These are phyloP conservation scores for Burhinus bistriatus DNA, from an alignment of 2,113 vertebrate species.

Conservation along the genomic window DNA sequence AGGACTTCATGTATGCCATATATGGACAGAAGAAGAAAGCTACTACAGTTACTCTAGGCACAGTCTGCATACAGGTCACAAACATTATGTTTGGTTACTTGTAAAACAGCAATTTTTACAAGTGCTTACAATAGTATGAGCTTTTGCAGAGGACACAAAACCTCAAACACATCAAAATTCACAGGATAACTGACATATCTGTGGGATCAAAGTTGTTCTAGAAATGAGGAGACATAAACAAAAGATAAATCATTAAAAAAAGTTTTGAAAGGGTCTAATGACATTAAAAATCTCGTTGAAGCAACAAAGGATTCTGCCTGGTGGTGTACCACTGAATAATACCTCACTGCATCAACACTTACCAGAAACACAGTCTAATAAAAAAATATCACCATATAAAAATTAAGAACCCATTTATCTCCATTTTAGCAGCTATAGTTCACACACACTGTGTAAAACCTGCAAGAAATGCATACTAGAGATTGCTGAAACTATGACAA, in stretches of 20 bases:
- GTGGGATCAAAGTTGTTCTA: background rate
- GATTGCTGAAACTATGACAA: background rate
- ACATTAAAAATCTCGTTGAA: slow-evolving; percentile 39
- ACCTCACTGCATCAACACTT: background rate
- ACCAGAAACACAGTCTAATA: background rate
- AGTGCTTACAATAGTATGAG: background rate
- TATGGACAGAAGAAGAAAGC: background rate
- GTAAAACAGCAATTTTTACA: background rate
- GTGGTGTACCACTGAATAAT: background rate
- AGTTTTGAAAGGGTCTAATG: background rate
- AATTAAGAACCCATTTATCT: background rate
- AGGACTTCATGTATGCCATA: background rate
- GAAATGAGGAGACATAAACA: background rate
- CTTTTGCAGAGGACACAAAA: background rate
- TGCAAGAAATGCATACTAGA: background rate
- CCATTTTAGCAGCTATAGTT: background rate
- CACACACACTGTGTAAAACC: background rate
- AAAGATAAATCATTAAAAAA: background rate
- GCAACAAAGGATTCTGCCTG: background rate
- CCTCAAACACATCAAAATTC: background rate
- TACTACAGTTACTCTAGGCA: background rate
- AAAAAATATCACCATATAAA: background rate
- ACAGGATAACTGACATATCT: background rate
- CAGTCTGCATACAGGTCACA: background rate
- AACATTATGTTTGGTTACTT: background rate